phyloP scores from a whole-genome alignment of 92 coral and sea anemone genomes.

The Epizoanthus illoricatus region DNA sequence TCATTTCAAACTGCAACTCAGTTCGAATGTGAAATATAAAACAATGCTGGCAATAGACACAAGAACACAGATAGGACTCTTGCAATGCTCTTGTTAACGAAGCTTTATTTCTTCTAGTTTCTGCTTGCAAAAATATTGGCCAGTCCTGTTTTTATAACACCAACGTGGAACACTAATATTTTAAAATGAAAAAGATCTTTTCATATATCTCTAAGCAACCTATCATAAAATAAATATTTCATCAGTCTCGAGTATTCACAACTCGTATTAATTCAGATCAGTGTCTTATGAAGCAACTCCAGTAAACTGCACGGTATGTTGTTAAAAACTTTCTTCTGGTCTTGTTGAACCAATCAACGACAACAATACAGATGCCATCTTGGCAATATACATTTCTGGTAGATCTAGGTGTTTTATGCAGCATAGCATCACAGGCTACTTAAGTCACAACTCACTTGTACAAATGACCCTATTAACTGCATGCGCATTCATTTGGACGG shows the following conservation, averaged over 20 bases:
- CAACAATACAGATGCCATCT: too few relatives aligned
- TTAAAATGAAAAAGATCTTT: background rate
- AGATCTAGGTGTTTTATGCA: too few relatives aligned
- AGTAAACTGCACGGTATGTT: background rate
- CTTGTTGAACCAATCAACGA: background rate
- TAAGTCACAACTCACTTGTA: too few relatives aligned
- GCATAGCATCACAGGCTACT: too few relatives aligned
- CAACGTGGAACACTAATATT: background rate
- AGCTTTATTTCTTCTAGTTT: background rate
- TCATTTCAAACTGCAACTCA: too few relatives aligned
- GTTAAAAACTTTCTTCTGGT: background rate
- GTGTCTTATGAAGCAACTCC: background rate
- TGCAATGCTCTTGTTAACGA: too few relatives aligned
- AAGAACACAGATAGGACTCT: too few relatives aligned
- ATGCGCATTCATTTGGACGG: too few relatives aligned
- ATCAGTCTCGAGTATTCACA: background rate
- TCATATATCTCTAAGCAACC: background rate
- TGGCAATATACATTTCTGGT: too few relatives aligned
- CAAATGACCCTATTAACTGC: too few relatives aligned
- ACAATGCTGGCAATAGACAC: too few relatives aligned
- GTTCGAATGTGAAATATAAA: too few relatives aligned
- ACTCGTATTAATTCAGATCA: background rate
- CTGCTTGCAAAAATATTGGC: background rate
- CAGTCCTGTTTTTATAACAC: background rate
- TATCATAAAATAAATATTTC: constrained; percentile 6